These are phyloP conservation scores for Hoplostethus atlanticus DNA, from an alignment of 2,797 vertebrate species.

Conservation along the genomic window DNA sequence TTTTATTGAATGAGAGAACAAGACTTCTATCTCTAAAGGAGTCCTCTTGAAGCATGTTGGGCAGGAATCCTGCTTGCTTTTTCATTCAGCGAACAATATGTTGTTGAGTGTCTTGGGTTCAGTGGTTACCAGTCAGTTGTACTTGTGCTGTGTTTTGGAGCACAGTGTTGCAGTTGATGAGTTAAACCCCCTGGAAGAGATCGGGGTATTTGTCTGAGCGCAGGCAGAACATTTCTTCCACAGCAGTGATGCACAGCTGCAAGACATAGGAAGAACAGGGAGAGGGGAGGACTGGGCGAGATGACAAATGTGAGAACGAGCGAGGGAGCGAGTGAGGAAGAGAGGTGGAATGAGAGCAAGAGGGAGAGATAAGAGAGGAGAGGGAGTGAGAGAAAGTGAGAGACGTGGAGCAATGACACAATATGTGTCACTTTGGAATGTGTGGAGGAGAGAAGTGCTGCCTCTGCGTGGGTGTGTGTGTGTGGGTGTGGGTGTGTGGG, in stretches of 20 bases:
- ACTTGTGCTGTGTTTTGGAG: background rate
- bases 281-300: slow-evolving; percentile 49
- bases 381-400: slow-evolving; percentile 32
- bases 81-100: background rate
- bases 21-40: background rate
- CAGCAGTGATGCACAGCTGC: slow-evolving; percentile 66
- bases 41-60: background rate
- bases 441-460: slow-evolving; percentile 54
- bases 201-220: slow-evolving; percentile 41
- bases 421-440: slow-evolving; percentile 71
- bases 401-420: slow-evolving; percentile 74
- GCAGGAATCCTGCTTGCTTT: background rate
- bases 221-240: slow-evolving; percentile 40
- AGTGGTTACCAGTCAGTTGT: background rate
- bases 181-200: slow-evolving; percentile 40
- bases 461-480: slow-evolving; percentile 10
- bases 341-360: slow-evolving; percentile 28
- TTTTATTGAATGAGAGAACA: background rate
- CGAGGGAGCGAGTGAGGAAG: slow-evolving; percentile 11
- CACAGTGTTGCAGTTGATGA: slow-evolving; percentile 12
- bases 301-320: slow-evolving; percentile 58
- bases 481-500: slow-evolving; percentile 10
- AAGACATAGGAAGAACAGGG: slow-evolving; percentile 31
- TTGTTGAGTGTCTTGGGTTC: background rate
- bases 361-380: slow-evolving; percentile 45